Conservation (phyloP, 2,888 invertebrate genomes). For the Lepidonotus clava region DNA sequence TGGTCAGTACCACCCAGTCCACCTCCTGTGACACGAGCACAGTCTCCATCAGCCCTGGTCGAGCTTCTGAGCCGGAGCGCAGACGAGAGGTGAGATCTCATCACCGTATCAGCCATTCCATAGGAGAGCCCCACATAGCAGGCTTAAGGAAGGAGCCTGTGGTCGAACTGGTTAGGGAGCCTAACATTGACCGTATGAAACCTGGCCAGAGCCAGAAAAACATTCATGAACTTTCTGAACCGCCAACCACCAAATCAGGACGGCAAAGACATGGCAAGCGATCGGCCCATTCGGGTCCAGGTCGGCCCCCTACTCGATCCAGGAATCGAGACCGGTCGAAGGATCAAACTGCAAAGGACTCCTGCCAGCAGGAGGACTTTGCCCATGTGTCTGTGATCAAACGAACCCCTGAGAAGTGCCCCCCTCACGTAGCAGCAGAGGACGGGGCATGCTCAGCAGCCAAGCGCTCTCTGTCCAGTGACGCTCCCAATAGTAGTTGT, state of each 20-base stretch:
- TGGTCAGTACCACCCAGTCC: background rate
- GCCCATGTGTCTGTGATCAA: conserved; percentile 58
- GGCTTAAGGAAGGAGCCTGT: conserved; percentile 23
- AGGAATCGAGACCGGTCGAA: background rate
- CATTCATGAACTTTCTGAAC: background rate
- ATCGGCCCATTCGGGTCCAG: background rate
- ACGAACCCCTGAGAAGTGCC: conserved; percentile 52
- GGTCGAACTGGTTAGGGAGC: conserved; percentile 23
- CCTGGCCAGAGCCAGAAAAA: conserved; percentile 13
- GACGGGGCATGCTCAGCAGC: background rate
- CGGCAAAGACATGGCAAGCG: background rate
- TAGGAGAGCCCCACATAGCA: conserved; percentile 27
- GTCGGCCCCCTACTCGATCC: background rate
- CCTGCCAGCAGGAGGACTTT: background rate
- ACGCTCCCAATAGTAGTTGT: background rate
- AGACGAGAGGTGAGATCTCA: background rate
- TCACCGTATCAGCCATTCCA: background rate
- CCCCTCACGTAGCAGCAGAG: background rate
- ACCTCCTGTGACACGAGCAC: background rate
- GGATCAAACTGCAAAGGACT: background rate
- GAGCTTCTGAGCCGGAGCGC: background rate
- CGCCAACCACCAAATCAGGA: background rate
- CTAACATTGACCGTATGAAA: conserved; percentile 19
- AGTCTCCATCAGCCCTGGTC: background rate
- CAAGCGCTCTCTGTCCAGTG: background rate